Evolutionary conservation across 2,797 vertebrate genomes (phyloP).

Genomic region (Luscinia megarhynchos): DNA sequence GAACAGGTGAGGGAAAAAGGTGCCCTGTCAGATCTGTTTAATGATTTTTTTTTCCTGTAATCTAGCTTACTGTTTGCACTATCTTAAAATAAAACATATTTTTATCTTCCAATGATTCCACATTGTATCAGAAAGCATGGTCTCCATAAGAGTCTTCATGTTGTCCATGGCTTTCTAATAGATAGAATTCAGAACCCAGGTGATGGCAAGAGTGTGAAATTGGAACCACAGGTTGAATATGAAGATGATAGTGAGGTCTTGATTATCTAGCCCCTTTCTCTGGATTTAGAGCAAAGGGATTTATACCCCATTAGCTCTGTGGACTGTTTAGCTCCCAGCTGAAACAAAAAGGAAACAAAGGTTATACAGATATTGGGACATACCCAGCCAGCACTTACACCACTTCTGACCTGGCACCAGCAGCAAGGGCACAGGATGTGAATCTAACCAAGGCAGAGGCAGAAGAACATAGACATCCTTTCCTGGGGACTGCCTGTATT

Average conservation of each 20-base stretch:
- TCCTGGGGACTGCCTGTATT: neutral
- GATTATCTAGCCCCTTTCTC: neutral
- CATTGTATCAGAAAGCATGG: neutral
- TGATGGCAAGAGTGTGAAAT: neutral
- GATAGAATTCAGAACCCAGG: neutral
- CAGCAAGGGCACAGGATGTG: neutral
- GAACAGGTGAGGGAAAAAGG: neutral
- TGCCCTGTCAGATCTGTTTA: neutral
- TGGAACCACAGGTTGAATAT: neutral
- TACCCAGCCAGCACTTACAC: neutral
- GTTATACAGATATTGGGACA: neutral
- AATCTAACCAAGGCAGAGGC: neutral
- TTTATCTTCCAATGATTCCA: neutral
- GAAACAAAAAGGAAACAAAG: neutral
- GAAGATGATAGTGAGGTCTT: neutral
- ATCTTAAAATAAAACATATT: neutral
- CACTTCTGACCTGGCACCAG: neutral
- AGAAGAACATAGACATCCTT: neutral
- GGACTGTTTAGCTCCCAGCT: neutral
- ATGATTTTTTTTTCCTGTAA: neutral
- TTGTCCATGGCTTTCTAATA: neutral
- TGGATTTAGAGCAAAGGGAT: neutral
- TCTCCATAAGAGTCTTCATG: neutral
- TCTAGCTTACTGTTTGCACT: neutral
- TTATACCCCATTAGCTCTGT: too few species aligned